Evolutionary conservation across 2,113 vertebrate genomes (phyloP), one percentile per base, ranked within the genome.

Genomic region (Perca fluviatilis): DNA sequence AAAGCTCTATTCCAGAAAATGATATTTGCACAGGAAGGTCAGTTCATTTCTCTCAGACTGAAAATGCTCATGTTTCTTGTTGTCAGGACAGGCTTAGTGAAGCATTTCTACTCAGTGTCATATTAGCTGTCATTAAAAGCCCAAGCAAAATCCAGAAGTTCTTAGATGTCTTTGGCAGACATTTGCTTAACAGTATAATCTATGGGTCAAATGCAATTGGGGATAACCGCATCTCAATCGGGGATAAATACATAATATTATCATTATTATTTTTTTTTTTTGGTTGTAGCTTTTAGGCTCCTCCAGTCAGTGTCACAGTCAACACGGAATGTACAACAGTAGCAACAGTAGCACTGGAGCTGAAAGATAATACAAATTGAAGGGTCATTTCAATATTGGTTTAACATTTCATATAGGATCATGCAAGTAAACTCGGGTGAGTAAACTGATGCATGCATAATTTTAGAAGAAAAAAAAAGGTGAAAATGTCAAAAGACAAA

Each of bases 21-120:
- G 67, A 82, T 90, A 85, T 86, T 84, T 74, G 16, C 46, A 80
- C 81, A 60, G 73, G 80, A 81, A 88, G 78, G 82, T 82, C 74
- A 58, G 60, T 13, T 80, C 8, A 10, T 58, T 70, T 66, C 30
- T 72, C 25, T 56, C 49, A 2, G 43, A 53, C 54, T 53, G 47
- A 66, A 74, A 84, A 56, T 11, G 54, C 46, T 63, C 27, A 66
- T 30, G 2, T 58, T 79, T 64, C 54, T 60, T 58, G 63, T 14
- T 23, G 13, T 71, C 67, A 36, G 53, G 57, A 54, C 49, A 61
- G 30, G 5, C 36, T 51, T 54, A 0, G 40, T 46, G 43, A 76
- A 73, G 30, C 62, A 21, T 6, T 47, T 27, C 23, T 7, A 21
- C 16, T 4, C 7, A 40, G 43, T 50, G 40, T 57, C n/a, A 8